A percentile compares a stretch with the other conserved stretches of the same genome.
Evolutionary conservation across 2,113 vertebrate species (phyloP).

Genomic region (Thinocorus orbignyianus): DNA sequence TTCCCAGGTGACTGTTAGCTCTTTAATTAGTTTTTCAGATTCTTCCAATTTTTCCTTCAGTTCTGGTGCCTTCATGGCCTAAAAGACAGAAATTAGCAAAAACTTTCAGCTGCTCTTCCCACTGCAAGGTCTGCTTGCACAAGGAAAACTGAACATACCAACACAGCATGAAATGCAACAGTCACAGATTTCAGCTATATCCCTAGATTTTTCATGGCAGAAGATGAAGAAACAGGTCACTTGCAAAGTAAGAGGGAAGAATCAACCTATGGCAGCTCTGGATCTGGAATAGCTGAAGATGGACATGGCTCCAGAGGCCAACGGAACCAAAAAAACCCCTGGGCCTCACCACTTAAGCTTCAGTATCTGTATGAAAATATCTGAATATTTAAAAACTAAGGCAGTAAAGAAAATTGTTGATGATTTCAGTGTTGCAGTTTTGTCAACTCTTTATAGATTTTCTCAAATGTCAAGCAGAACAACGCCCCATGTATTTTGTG

Average conservation of each 20-base stretch:
- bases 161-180: not conserved
- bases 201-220: not conserved
- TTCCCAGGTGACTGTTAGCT: constrained; percentile 97
- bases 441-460: not conserved
- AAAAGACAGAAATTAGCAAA: constrained; percentile 10
- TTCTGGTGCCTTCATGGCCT: constrained; percentile 97
- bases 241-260: not conserved
- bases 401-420: not conserved
- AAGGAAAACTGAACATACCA: not conserved
- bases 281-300: not conserved
- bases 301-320: not conserved
- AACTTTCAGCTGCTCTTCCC: not conserved
- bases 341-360: not conserved
- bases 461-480: not conserved
- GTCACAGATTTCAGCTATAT: not conserved
- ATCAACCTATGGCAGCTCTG: not conserved
- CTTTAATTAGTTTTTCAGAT: constrained; percentile 96
- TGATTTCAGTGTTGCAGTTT: not conserved
- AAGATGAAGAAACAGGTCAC: not conserved
- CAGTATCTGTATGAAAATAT: not conserved
- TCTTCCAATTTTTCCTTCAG: constrained; percentile 96
- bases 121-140: not conserved
- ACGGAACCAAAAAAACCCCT: not conserved
- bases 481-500: not conserved
- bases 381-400: not conserved